Base-by-base conservation (phyloP, 2,888 invertebrate species). In the Tipula helvola region DNA sequence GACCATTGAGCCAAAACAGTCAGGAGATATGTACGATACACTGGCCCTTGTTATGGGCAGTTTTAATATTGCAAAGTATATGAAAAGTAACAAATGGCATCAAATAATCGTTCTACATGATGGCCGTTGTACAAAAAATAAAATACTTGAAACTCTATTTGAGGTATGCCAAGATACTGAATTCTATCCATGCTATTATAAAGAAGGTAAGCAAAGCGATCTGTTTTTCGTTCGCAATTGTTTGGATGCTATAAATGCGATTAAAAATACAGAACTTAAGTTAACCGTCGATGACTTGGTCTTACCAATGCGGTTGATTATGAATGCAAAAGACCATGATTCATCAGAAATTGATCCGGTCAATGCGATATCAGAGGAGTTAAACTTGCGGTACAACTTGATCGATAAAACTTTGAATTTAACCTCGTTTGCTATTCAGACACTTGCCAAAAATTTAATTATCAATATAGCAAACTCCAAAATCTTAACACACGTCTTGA, bases 141-240 rank as follows among this genome's bases (percentile, higher is more conserved):
- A 87, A 41, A 57, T 87, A 36, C 42, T 87, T 12, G 71, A 85
- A 3, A 16, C 85, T 36, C 39, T 87, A 7, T 87, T 87, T 39
- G 42, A 57, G 13, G 13, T 42, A 71, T 41, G 86, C 3, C n/a
- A 36, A 18, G 84, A 28, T 12, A 85, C 86, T 36, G 87, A 87
- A 36, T 47, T 86, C 5, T 86, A 39, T 85, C 87, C 87, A 36
- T 87, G 87, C 39, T 83, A 87, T 18, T 87, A 87, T n/a, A 85
- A 86, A n/a, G 8, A 42, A 16, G 41, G 41, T 7, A 13, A 36
- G 10, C n/a, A 44, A 5, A 12, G 16, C 36, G 87, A 87, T 71
- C 12, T 71, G 16, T 87, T 87, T 86, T 87, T 85, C 18, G 39
- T 87, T n/a, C 86, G 87, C 28, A 86, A 86, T 83, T 87, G 87